Evolutionary conservation across 53 echinoderm and acorn worm species (phyloP).

Genomic region (Paracentrotus lividus): DNA sequence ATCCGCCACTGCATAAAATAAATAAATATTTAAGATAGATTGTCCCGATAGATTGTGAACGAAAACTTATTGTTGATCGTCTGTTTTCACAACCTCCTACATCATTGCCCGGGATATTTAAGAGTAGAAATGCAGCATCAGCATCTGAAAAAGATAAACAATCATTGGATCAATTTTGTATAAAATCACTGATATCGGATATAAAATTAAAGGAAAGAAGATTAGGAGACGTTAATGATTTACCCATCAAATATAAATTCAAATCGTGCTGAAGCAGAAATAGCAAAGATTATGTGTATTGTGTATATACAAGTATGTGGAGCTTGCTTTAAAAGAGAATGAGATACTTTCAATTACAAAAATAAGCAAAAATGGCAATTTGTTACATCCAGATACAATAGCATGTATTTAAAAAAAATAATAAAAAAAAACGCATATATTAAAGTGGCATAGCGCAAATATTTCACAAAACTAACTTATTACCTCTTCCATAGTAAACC

Average conservation of each 20-base stretch:
- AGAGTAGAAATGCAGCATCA: background rate
- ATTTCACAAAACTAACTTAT: background rate
- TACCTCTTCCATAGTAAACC: constrained; percentile 25
- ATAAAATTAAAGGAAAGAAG: background rate
- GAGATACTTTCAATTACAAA: no score
- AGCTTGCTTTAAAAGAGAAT: no score
- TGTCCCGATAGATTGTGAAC: no score
- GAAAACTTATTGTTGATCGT: no score
- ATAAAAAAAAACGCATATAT: background rate
- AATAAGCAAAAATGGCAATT: no score
- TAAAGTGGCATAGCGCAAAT: background rate
- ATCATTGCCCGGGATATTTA: background rate
- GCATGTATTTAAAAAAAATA: background rate
- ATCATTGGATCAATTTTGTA: background rate
- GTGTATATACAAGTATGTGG: no score
- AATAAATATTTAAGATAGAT: no score
- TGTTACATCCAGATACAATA: no score
- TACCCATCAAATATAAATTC: background rate
- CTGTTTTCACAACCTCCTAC: background rate
- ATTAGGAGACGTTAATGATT: background rate
- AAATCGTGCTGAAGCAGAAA: background rate
- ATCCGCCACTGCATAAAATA: no score
- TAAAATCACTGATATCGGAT: background rate
- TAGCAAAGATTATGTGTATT: no score
- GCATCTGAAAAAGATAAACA: background rate